phyloP scores from a whole-genome alignment of 2,113 vertebrate genomes.

The Neotragus moschatus region DNA sequence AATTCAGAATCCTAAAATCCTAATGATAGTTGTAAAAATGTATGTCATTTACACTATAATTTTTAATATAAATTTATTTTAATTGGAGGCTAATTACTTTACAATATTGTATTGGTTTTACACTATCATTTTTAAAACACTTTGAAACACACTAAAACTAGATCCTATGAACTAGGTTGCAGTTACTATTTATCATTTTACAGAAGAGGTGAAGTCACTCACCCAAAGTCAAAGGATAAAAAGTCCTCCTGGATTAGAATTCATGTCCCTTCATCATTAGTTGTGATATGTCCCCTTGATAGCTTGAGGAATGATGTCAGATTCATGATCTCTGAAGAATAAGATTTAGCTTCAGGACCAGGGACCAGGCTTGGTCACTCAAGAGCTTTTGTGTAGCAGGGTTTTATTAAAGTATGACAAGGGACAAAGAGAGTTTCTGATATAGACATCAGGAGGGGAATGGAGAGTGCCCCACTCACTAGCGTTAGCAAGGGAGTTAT shows the following conservation, averaged over 20 bases:
- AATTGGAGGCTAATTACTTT: too few species aligned
- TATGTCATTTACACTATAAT: neutral
- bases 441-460: neutral
- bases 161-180: neutral
- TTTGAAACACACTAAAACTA: neutral
- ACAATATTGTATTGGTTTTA: too few species aligned
- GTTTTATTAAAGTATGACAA: neutral
- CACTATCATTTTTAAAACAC: neutral
- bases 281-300: neutral
- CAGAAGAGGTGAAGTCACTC: neutral
- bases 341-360: neutral
- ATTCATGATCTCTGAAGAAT: neutral
- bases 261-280: neutral
- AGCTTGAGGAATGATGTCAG: neutral
- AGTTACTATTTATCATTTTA: neutral
- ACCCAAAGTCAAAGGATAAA: neutral
- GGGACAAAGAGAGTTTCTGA: neutral
- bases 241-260: neutral
- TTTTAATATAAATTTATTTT: neutral
- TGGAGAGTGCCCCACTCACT: neutral
- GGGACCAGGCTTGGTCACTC: neutral
- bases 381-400: neutral
- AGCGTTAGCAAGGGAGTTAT: neutral
- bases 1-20: neutral
- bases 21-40: neutral